Evolutionary conservation across 2,113 vertebrate genomes (phyloP).

Genomic region (Psettodes erumei): DNA sequence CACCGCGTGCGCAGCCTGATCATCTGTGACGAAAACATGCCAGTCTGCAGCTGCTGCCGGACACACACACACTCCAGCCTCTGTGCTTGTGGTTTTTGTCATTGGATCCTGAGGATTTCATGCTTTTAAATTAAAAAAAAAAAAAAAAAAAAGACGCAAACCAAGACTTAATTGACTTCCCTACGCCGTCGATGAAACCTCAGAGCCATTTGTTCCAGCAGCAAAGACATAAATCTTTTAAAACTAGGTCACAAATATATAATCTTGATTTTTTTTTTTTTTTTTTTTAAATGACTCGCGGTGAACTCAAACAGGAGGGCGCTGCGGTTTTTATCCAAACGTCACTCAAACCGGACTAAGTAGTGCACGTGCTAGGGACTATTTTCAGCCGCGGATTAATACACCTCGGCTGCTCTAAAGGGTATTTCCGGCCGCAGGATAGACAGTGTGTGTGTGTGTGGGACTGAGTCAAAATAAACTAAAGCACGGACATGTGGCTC

Average conservation of each 20-base stretch:
- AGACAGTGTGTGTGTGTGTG: neutral
- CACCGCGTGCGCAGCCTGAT: slow-evolving; percentile 65
- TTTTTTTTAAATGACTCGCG: neutral
- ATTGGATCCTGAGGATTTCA: neutral
- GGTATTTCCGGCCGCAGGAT: neutral
- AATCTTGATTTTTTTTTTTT: no score
- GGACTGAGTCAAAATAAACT: slow-evolving; percentile 10
- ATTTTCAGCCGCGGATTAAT: neutral
- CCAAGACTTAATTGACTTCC: neutral
- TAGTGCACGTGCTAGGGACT: neutral
- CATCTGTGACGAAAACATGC: slow-evolving; percentile 77
- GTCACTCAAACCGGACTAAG: neutral
- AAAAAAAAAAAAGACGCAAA: no score
- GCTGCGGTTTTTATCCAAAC: neutral
- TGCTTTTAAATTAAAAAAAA: no score
- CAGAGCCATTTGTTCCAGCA: neutral
- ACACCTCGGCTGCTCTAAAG: neutral
- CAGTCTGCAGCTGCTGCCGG: slow-evolving; percentile 74
- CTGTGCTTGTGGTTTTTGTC: slow-evolving; percentile 6
- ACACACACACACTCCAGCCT: slow-evolving; percentile 31
- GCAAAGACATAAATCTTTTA: neutral
- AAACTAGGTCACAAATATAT: neutral
- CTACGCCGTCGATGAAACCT: neutral
- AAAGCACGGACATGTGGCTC: neutral
- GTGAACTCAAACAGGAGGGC: neutral